phyloP scores from a whole-genome alignment of 1,140 invertebrate species.

The Penaeus japonicus region DNA sequence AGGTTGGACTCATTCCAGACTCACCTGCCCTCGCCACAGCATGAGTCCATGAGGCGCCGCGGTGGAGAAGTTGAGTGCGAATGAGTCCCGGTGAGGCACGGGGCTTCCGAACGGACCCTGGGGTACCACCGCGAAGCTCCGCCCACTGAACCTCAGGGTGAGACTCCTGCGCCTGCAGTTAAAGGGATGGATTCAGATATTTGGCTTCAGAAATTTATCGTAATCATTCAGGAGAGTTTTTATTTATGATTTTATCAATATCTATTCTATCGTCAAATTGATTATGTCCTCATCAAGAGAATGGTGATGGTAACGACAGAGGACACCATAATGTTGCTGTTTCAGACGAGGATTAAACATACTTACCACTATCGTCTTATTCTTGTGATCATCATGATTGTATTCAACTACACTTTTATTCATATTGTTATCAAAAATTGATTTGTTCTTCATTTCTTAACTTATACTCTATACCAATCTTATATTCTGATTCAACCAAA shows the following conservation, averaged over 20 bases:
- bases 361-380: neutral
- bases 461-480: neutral
- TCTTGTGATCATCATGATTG: neutral
- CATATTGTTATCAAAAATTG: neutral
- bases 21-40: slow-evolving; percentile 34
- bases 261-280: neutral
- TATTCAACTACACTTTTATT: neutral
- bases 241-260: neutral
- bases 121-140: slow-evolving; percentile 14
- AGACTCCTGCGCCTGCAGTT: neutral
- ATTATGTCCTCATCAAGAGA: neutral
- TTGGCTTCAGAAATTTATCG: too few relatives aligned
- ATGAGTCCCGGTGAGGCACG: slow-evolving; percentile 6
- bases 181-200: neutral
- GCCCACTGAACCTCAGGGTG: slow-evolving; percentile 1
- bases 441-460: neutral
- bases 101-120: neutral
- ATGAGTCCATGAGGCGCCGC: slow-evolving; percentile 15
- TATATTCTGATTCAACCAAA: neutral
- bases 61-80: slow-evolving; percentile 30
- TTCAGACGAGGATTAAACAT: neutral
- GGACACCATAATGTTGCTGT: too few relatives aligned
- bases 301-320: neutral
- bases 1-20: neutral
- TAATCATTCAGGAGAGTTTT: too few relatives aligned